phyloP scores from a whole-genome alignment of 2,797 vertebrate species.

The Acipenser oxyrinchus region DNA sequence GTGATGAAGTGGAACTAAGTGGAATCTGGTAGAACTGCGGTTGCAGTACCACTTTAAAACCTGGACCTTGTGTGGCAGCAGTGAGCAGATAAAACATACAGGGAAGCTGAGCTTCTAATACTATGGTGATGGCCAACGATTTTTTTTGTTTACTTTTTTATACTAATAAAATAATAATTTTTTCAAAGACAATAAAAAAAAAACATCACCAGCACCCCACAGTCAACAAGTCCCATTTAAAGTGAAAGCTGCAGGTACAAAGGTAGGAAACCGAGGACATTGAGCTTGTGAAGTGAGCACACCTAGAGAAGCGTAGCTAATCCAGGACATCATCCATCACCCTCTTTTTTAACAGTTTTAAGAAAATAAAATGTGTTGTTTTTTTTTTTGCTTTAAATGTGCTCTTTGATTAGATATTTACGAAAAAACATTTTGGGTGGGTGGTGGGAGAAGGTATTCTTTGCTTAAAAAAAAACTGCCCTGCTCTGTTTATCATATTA shows the following conservation, averaged over 20 bases:
- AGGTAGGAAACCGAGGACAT: constrained; percentile 5
- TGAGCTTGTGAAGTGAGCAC: constrained; percentile 4
- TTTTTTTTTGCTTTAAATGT: background rate
- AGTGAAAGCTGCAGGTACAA: constrained; percentile 9
- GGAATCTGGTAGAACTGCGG: background rate
- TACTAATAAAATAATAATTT: background rate
- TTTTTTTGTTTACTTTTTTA: background rate
- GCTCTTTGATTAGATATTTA: constrained; percentile 1
- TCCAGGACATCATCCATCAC: background rate
- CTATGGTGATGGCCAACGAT: background rate
- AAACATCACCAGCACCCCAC: constrained; percentile 11
- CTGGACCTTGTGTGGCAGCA: background rate
- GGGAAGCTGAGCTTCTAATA: no score
- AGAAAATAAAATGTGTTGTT: constrained; percentile 12
- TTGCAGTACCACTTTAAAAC: background rate
- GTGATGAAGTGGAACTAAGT: background rate
- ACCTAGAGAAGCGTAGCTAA: constrained; percentile 21
- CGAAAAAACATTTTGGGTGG: constrained; percentile 10
- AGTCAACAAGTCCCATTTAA: constrained; percentile 8
- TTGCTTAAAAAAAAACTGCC: constrained; percentile 5
- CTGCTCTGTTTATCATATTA: constrained; percentile 22
- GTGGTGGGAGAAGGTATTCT: constrained; percentile 1
- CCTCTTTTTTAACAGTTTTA: constrained; percentile 13
- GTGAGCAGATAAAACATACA: background rate
- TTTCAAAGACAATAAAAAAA: constrained; percentile 11